phyloP scores from a whole-genome alignment of 2,113 vertebrate species.

The Melanocharis versteri region DNA sequence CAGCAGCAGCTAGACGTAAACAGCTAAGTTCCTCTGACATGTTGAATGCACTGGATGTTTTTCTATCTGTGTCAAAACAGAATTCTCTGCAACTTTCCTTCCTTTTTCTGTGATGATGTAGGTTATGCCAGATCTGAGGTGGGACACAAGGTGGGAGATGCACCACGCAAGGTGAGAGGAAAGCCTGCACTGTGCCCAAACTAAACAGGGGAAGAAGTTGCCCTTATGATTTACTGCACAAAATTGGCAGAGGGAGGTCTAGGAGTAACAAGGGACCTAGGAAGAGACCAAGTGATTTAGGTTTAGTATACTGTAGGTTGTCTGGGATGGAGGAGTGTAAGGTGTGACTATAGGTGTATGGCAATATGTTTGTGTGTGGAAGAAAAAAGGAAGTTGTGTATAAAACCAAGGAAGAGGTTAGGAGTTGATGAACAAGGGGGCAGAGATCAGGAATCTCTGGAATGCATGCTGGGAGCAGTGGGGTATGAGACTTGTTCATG shows the following conservation, averaged over 20 bases:
- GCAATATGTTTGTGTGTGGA: not conserved
- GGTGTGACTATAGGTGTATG: accelerated
- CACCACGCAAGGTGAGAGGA: not conserved
- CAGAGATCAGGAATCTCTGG: not conserved
- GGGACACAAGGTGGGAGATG: not conserved
- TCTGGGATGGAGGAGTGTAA: not conserved
- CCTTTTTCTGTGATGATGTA: not conserved
- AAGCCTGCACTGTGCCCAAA: not conserved
- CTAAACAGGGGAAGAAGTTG: not conserved
- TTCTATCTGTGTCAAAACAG: not conserved
- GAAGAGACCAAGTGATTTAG: not conserved
- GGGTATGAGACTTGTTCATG: not conserved
- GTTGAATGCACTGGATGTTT: not conserved
- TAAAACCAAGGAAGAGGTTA: not conserved
- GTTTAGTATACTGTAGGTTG: not conserved
- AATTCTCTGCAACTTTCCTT: not conserved
- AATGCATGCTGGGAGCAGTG: accelerated
- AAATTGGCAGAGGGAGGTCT: not conserved
- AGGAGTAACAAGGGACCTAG: not conserved
- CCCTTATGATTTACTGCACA: not conserved
- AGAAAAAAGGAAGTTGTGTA: not conserved
- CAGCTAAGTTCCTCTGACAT: not conserved
- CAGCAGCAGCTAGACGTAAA: not conserved
- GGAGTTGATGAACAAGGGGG: not conserved
- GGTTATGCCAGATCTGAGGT: not conserved